Evolutionary conservation across 2,797 vertebrate genomes (phyloP).

Genomic region (Fringilla coelebs): DNA sequence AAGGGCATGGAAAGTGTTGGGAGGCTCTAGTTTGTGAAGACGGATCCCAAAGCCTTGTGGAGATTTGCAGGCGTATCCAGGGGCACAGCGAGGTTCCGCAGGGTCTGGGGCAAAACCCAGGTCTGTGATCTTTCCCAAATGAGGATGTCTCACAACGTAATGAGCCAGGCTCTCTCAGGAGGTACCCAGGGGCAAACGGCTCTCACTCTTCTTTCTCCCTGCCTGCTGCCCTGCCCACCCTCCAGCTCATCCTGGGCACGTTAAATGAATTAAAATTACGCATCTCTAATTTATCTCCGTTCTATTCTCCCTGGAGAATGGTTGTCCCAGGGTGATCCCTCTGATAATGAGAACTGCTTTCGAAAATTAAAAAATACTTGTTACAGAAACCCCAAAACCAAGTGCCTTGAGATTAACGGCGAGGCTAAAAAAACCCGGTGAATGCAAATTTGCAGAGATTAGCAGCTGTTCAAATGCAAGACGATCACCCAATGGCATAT

Average conservation of each 20-base stretch:
- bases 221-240: neutral
- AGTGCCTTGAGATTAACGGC: constrained; percentile 24
- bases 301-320: constrained; percentile 35
- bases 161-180: neutral
- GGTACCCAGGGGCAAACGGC: constrained; percentile 11
- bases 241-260: constrained; percentile 39
- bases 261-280: constrained; percentile 46
- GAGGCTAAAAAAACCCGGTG: neutral
- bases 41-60: neutral
- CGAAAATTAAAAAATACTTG: constrained; percentile 33
- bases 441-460: constrained; percentile 41
- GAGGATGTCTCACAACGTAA: neutral
- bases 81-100: neutral
- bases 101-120: constrained; percentile 24
- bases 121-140: constrained; percentile 49
- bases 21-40: neutral
- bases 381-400: constrained; percentile 35
- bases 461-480: constrained; percentile 59
- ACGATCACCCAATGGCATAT: constrained; percentile 40
- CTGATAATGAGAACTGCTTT: constrained; percentile 25
- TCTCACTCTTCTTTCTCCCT: constrained; percentile 30
- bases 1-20: neutral
- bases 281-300: constrained; percentile 53
- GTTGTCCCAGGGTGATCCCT: constrained; percentile 40
- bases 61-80: neutral